These are phyloP conservation scores for Acyrthosiphon pisum DNA, from an alignment of 1,140 invertebrate genomes.

Conservation along the genomic window DNA sequence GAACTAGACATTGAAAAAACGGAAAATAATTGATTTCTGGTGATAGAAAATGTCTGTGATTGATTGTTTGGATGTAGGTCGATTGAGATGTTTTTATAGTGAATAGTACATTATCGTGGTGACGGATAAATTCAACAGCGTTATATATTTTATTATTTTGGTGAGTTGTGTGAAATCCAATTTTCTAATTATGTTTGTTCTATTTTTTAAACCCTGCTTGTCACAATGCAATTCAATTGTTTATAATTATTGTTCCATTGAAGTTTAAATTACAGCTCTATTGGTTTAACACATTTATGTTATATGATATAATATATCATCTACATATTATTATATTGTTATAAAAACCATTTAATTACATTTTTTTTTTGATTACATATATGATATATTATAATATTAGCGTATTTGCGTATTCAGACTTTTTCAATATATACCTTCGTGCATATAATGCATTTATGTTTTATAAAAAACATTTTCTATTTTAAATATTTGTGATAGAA, in stretches of 20 bases:
- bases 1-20: neutral
- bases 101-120: neutral
- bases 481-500: too few species aligned
- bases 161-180: neutral
- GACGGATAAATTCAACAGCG: neutral
- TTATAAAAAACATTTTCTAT: too few species aligned
- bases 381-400: too few species aligned
- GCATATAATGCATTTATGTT: too few species aligned
- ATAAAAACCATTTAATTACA: too few species aligned
- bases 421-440: too few species aligned
- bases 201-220: neutral
- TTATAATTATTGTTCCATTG: neutral
- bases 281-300: neutral
- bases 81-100: neutral
- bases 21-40: neutral
- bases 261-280: neutral
- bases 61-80: neutral
- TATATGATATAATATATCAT: neutral
- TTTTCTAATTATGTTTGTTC: slow-evolving; percentile 9
- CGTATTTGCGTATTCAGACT: too few species aligned
- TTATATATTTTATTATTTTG: neutral
- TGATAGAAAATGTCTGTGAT: neutral
- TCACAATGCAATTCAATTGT: neutral
- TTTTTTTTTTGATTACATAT: too few species aligned
- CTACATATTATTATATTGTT: too few species aligned